Base-by-base conservation (phyloP, 2,113 vertebrate species). In the Leiothrix lutea region DNA sequence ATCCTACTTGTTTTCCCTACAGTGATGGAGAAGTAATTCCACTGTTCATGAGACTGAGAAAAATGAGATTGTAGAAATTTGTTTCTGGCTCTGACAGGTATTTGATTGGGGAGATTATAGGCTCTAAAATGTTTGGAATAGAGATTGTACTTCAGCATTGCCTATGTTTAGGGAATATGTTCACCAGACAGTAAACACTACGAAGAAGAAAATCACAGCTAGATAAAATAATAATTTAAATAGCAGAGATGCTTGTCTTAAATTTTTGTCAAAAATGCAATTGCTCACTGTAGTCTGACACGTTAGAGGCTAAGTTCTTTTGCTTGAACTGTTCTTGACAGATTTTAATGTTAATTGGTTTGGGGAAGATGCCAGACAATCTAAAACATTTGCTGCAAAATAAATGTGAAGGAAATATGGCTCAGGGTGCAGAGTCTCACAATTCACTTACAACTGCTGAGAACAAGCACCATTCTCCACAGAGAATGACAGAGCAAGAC, bases 281-380 rank as follows among this genome's bases (percentile, higher is more conserved):
- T 81, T 94, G 72, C 61, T 94, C 12, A 4, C 88, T 92, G 86
- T 78, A 92, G 85, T 95, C 88, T 97, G 92, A 96, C 92, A 95
- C 17, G 1, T 93, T 83, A 92, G 88, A 89, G 38, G 60, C 72
- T 93, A 78, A 45, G 75, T 79, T 94, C 40, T 73, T 86, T 84
- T 78, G 88, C 88, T 53, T 95, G 88, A 93, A 95, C 93, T 79
- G 69, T 71, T 96, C 69, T 80, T 93, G 90, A 97, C 94, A 96
- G 93, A 93, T 92, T 96, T 94, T 86, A 83, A 90, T 90, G 96
- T 92, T 97, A 96, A 96, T 92, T 90, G 86, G 93, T 94, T 94
- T 94, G 90, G 96, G 95, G 94, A 95, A 95, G 79, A 96, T 90
- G 95, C 96, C 95, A 97, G 82, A 86, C 90, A 92, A 84, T 79